Base-by-base conservation (phyloP, 2,113 vertebrate species). In the Neotoma lepida region DNA sequence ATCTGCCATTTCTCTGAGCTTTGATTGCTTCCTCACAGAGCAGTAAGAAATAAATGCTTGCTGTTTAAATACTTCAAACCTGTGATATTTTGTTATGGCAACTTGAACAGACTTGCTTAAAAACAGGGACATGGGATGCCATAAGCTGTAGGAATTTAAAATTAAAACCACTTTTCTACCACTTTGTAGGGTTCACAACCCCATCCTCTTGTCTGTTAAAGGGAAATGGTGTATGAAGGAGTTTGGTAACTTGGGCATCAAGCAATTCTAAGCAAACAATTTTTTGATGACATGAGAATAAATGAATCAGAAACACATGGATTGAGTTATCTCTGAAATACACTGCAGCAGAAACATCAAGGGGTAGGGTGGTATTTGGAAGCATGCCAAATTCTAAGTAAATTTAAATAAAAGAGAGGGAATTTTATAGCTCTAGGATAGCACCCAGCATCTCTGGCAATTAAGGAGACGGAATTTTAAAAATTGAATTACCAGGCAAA, bases 281-380 rank as follows among this genome's bases (percentile, higher is more conserved):
- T 88, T 95, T 97, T 93, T 94, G 95, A 96, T 97, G 93, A 95
- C 70, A 87, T 94, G 90, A 51, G 90, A 91, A 90, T 81, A 88
- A 95, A 84, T 85, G 44, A 95, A 95, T 95, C 70, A 71, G 66
- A 95, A 96, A 95, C 94, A 97, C 88, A 77, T 96, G 96, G 93
- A 74, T 46, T 58, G 28, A 91, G 78, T 96, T 88, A 82, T 93
- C 46, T 94, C 56, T 78, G 81, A 95, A 96, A 95, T 84, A 93
- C 39, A 44, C 12, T 64, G 33, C 35, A 82, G 30, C 49, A 64
- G 90, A 92, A 88, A 90, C 85, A 90, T 88, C 26, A 96, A 95
- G 70, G 49, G 17, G 18, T 82, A 68, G n/a, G 66, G 80, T 56
- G 68, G 44, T 54, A 30, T 89, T 86, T 97, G 93, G 87, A 93